Evolutionary conservation across 2,888 invertebrate species (phyloP), one percentile per base, ranked within the genome.

Genomic region (Cheilosia vulpina): DNA sequence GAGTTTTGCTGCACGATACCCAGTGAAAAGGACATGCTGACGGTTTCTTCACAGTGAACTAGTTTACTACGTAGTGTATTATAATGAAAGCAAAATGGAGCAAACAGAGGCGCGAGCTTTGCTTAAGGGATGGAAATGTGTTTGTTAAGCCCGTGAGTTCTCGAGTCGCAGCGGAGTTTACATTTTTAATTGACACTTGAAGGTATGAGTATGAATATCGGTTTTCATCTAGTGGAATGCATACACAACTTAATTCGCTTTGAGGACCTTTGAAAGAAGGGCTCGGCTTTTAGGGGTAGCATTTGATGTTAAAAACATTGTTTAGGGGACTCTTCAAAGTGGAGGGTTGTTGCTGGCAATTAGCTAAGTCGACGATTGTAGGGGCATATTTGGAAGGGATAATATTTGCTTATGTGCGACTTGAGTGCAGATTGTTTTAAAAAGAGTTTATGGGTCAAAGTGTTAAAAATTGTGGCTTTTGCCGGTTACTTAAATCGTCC

Each of bases 181-280:
- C 52, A 50, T 60, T 83, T 72, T 69, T 73, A 83, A 78, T 73
- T 83, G 83, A 83, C 83, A 83, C 83, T 83, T 69, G 68, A 78
- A 62, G 57, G 21, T 21, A 34, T 47, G 50, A 24, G 15, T 34
- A 21, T 47, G 21, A 66, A 62, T 34, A 24, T 38, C 11, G 69
- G 53, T 53, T 77, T 24, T 5, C 52, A 13, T 17, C 45, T 24
- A 50, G 13, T 21, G 19, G 13, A 38, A 21, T 50, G 50, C 9
- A 19, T 50, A 50, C 47, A 21, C 24, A 13, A 6, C 15, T 52
- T 52, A 17, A 17, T 9, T 47, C 19, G 47, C 47, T 47, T 47
- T 47, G 47, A 17, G 7, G 2, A 7, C 7, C 17, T 45, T n/a
- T 6, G 5, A 19, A 19, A 19, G 3, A 47, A 47, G 19, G 19